Percentiles rank a stretch among this genome's conserved stretches.
Evolutionary conservation across 1,140 invertebrate genomes (phyloP).

Genomic region (Sitobion miscanthi): DNA sequence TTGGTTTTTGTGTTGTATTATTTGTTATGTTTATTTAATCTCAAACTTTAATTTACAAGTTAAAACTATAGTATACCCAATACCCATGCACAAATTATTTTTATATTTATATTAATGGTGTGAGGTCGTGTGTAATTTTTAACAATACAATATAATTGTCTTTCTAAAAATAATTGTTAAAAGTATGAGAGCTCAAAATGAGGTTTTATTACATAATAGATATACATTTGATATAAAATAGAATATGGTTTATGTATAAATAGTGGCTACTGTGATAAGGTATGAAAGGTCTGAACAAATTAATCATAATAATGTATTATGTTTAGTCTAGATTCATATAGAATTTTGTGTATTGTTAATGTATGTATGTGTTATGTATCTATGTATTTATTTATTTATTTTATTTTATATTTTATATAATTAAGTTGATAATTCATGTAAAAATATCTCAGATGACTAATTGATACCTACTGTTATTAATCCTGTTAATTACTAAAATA

Average conservation of each 20-base stretch:
- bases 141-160: not conserved
- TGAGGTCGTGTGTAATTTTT: not conserved
- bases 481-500: not conserved
- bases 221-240: conserved; percentile 8
- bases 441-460: not conserved
- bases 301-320: conserved; percentile 28
- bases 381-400: conserved; percentile 33
- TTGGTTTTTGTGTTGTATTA: not conserved
- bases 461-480: not conserved
- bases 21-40: not conserved
- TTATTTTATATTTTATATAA: not conserved
- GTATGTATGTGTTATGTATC: conserved; percentile 23
- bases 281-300: conserved; percentile 52
- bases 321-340: not conserved
- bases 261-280: conserved; percentile 48
- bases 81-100: not conserved
- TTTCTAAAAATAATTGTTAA: not conserved
- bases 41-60: not conserved
- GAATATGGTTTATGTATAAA: not conserved
- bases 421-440: conserved; percentile 8
- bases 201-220: not conserved
- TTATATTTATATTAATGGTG: not conserved
- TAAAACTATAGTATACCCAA: not conserved
- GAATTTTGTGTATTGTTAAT: conserved; percentile 18
- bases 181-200: not conserved